phyloP scores from a whole-genome alignment of 2,113 vertebrate species.

The Cavia aperea region DNA sequence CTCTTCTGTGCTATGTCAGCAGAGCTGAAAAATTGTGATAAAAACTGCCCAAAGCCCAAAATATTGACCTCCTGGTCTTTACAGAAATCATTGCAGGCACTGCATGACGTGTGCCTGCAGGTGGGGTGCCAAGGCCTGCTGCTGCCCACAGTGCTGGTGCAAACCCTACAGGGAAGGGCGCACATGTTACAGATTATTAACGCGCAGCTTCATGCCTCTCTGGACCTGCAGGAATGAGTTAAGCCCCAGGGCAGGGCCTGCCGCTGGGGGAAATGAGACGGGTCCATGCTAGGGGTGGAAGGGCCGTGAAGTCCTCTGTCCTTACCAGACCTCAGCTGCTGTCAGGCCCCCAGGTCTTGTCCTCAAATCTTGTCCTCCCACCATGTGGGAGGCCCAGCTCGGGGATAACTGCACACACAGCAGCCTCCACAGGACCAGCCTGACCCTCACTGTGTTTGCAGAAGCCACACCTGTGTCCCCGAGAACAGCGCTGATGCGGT shows the following conservation, averaged over 20 bases:
- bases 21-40: background rate
- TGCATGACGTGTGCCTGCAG: background rate
- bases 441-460: slow-evolving; percentile 54
- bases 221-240: background rate
- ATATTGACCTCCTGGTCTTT: background rate
- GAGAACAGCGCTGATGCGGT: slow-evolving; percentile 12
- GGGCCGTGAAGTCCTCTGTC: background rate
- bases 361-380: too few species aligned
- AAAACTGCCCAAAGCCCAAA: background rate
- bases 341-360: background rate
- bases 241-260: background rate
- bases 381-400: accelerated
- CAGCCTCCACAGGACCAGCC: background rate
- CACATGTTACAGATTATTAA: background rate
- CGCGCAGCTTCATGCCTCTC: background rate
- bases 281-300: background rate
- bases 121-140: background rate
- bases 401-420: background rate
- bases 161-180: too few species aligned
- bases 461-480: slow-evolving; percentile 48
- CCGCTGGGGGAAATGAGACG: background rate
- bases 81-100: background rate
- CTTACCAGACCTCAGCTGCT: background rate
- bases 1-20: background rate
- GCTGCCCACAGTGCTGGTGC: accelerated